Percentiles rank a stretch among this genome's conserved stretches.
These are phyloP conservation scores for Sitophilus oryzae DNA, from an alignment of 1,140 invertebrate genomes.

Conservation along the genomic window DNA sequence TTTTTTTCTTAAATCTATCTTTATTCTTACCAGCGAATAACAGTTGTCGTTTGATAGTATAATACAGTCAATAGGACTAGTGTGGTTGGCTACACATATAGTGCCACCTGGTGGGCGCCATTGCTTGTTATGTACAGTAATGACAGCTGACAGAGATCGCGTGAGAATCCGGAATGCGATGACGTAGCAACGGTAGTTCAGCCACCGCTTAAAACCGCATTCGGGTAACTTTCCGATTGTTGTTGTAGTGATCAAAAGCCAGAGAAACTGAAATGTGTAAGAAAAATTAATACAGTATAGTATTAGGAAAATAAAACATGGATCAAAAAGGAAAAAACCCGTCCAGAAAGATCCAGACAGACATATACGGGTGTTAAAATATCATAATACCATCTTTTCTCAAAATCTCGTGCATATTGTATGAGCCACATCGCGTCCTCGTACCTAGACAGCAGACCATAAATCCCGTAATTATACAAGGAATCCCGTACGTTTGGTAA, in stretches of 20 bases:
- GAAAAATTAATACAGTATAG: background rate
- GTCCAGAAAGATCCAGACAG: too few relatives aligned
- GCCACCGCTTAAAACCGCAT: conserved; percentile 52
- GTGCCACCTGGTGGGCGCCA: conserved; percentile 62
- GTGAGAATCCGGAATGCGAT: conserved; percentile 69
- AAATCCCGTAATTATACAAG: too few relatives aligned
- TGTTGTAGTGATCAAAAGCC: conserved; percentile 54
- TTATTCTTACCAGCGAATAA: conserved; percentile 73
- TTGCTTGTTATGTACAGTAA: conserved; percentile 70
- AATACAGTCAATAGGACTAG: conserved; percentile 79
- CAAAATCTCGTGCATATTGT: too few relatives aligned
- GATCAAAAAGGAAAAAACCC: too few relatives aligned
- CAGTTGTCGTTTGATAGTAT: conserved; percentile 73
- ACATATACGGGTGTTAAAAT: too few relatives aligned
- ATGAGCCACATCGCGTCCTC: too few relatives aligned
- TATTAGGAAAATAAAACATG: too few relatives aligned
- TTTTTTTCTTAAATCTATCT: background rate
- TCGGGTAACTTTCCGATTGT: conserved; percentile 61
- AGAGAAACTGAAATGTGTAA: conserved; percentile 20
- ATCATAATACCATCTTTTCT: too few relatives aligned
- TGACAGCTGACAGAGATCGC: conserved; percentile 63
- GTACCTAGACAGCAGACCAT: too few relatives aligned
- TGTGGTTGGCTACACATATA: conserved; percentile 92
- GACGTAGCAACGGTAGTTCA: conserved; percentile 61
- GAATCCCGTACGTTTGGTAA: too few relatives aligned